Conservation (phyloP, 1,140 invertebrate genomes). For the Brachionus angularis region DNA sequence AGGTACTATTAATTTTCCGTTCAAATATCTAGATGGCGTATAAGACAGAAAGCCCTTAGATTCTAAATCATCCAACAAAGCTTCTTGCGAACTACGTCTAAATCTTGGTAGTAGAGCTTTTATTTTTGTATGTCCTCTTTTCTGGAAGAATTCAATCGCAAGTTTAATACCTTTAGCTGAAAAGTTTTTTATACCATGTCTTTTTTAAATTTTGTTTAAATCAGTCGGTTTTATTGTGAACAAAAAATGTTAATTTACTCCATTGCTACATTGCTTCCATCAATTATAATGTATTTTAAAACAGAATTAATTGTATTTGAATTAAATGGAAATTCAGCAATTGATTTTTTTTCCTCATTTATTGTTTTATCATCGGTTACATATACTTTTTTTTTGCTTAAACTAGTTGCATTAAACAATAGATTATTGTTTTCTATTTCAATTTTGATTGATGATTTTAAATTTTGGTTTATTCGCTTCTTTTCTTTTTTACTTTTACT, state of each 20-base stretch:
- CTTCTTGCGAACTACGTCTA: not conserved
- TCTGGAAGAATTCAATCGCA: slow-evolving; percentile 14
- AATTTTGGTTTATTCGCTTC: too few relatives aligned
- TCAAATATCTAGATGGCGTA: slow-evolving; percentile 25
- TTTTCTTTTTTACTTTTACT: too few relatives aligned
- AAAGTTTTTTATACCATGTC: slow-evolving; percentile 2
- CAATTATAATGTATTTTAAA: slow-evolving; percentile 4
- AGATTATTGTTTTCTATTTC: too few relatives aligned
- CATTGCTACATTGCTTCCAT: slow-evolving; percentile 34
- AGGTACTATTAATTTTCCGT: slow-evolving; percentile 21
- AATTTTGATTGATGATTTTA: too few relatives aligned
- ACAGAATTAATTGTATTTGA: too few relatives aligned
- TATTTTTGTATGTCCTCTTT: slow-evolving; percentile 12
- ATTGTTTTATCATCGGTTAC: too few relatives aligned
- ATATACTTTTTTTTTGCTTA: too few relatives aligned
- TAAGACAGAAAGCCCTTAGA: not conserved
- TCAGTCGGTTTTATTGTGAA: too few relatives aligned
- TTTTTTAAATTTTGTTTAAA: too few relatives aligned
- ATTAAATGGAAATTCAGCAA: too few relatives aligned
- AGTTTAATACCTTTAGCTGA: not conserved
- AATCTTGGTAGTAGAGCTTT: slow-evolving; percentile 1
- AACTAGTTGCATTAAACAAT: too few relatives aligned
- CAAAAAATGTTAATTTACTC: not conserved
- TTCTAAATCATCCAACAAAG: slow-evolving; percentile 12
- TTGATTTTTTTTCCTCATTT: too few relatives aligned